These are phyloP conservation scores for Macroramphosus scolopax DNA, from an alignment of 2,797 vertebrate species.

Conservation along the genomic window DNA sequence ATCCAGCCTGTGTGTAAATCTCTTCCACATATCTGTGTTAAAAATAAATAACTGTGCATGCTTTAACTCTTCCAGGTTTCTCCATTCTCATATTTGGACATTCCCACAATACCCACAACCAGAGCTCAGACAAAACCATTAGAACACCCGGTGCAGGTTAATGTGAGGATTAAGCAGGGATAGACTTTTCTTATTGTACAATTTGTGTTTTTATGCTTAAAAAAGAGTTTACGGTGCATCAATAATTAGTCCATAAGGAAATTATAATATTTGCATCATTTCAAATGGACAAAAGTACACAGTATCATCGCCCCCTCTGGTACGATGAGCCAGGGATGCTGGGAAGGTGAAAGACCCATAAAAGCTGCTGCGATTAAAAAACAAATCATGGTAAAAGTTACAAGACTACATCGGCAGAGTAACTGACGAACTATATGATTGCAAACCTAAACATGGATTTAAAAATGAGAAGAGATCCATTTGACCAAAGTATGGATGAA, in stretches of 20 bases:
- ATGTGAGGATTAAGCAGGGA: constrained; percentile 49
- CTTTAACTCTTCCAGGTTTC: not conserved
- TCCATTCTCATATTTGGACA: constrained; percentile 6
- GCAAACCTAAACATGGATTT: no score
- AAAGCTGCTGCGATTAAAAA: constrained; percentile 39
- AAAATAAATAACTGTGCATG: not conserved
- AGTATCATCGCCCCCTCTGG: constrained; percentile 42
- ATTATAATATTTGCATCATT: constrained; percentile 9
- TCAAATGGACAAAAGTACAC: no score
- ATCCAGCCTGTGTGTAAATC: no score
- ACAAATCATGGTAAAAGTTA: constrained; percentile 5
- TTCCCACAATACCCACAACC: constrained; percentile 6
- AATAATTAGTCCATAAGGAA: not conserved
- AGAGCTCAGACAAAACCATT: constrained; percentile 29
- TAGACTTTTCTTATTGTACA: constrained; percentile 50
- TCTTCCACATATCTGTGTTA: not conserved
- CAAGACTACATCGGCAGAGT: no score
- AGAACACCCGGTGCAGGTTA: constrained; percentile 48
- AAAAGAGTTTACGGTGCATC: constrained; percentile 3
- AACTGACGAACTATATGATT: no score
- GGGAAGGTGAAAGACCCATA: constrained; percentile 35
- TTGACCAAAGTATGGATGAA: no score
- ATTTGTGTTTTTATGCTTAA: constrained; percentile 4
- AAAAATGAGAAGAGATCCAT: no score
- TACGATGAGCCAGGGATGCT: constrained; percentile 34